These are phyloP conservation scores for Tragelaphus oryx DNA, from an alignment of 2,797 vertebrate species.

Conservation along the genomic window DNA sequence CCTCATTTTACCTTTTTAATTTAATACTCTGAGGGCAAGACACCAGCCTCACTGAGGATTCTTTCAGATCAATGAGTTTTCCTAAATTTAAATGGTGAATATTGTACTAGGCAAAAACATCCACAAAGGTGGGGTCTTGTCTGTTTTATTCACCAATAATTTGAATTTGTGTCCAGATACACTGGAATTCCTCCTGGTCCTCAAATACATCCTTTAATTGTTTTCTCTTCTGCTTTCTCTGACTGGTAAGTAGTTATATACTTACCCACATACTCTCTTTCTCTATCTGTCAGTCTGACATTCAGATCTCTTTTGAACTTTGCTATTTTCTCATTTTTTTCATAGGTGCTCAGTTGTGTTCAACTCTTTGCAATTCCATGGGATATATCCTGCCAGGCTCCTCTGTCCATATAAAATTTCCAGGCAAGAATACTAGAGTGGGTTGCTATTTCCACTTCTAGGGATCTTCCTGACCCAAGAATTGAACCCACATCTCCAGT, in stretches of 20 bases:
- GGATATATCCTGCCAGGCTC: neutral
- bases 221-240: neutral
- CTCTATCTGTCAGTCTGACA: neutral
- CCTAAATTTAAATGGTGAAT: neutral
- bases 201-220: neutral
- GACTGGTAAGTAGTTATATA: neutral
- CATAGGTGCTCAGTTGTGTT: neutral
- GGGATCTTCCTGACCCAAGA: neutral
- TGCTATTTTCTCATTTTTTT: neutral
- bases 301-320: neutral
- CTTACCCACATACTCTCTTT: neutral
- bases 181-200: neutral
- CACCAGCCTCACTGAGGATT: neutral
- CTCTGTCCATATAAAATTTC: neutral
- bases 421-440: neutral
- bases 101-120: neutral
- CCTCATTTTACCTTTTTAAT: neutral
- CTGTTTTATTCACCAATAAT: neutral
- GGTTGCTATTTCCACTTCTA: neutral
- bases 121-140: neutral
- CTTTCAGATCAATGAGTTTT: neutral
- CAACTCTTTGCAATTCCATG: neutral
- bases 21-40: neutral
- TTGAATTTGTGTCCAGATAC: neutral
- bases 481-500: neutral